phyloP scores from a whole-genome alignment of 2,888 invertebrate genomes.

The Phengaris arion region DNA sequence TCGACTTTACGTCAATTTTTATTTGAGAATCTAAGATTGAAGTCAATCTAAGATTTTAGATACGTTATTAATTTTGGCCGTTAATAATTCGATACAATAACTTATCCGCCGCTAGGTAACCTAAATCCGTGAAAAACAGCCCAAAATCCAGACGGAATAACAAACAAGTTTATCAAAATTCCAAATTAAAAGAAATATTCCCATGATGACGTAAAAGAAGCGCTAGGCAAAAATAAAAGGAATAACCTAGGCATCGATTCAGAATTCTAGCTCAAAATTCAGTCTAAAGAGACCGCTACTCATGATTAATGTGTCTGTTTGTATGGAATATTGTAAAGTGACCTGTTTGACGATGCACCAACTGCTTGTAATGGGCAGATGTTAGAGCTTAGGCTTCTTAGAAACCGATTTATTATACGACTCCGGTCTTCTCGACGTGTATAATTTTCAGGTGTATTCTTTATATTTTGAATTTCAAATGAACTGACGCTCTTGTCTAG shows the following conservation, averaged over 20 bases:
- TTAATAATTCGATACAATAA: not conserved
- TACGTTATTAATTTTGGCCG: no score
- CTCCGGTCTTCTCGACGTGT: constrained; percentile 31
- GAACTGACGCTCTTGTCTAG: constrained; percentile 4
- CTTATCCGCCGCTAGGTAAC: constrained; percentile 3
- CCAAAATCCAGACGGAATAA: constrained; percentile 4
- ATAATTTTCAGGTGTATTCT: constrained; percentile 35
- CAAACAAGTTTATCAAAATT: constrained; percentile 6
- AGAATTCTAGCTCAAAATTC: constrained; percentile 43
- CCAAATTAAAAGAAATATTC: constrained; percentile 11
- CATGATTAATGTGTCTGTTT: constrained; percentile 62
- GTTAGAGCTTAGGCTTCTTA: constrained; percentile 55
- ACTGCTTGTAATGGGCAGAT: constrained; percentile 63
- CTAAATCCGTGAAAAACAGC: constrained; percentile 10
- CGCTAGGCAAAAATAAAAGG: not conserved
- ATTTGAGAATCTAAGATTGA: no score
- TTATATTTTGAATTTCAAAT: constrained; percentile 28
- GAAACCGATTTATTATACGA: constrained; percentile 49
- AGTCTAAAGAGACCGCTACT: constrained; percentile 50
- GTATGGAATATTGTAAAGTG: constrained; percentile 58
- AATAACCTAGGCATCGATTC: constrained; percentile 31
- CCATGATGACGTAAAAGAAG: not conserved
- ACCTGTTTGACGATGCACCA: constrained; percentile 72
- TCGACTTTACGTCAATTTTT: no score
- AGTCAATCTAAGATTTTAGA: no score